A percentile compares a stretch with the other conserved stretches of the same genome.
Evolutionary conservation across 2,797 vertebrate species (phyloP).

Genomic region (Darevskia mixta): DNA sequence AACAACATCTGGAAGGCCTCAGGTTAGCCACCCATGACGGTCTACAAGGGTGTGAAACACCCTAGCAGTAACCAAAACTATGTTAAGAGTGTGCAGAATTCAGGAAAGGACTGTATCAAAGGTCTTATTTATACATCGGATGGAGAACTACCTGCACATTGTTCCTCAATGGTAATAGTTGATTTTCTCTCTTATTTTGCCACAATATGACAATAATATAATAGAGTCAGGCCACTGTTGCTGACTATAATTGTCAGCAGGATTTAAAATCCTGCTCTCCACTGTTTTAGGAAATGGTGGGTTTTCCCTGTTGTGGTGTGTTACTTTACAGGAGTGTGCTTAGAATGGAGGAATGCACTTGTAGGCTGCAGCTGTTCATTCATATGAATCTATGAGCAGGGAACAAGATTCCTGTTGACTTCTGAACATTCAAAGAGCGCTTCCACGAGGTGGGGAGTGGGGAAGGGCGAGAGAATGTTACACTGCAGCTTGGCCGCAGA

Average conservation of each 20-base stretch:
- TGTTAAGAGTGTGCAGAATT: not conserved
- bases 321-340: not conserved
- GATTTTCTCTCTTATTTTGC: conserved; percentile 10
- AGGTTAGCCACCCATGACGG: not conserved
- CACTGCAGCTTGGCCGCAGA: not conserved
- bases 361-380: not conserved
- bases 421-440: not conserved
- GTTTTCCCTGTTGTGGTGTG: not conserved
- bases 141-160: not conserved
- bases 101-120: not conserved
- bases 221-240: not conserved
- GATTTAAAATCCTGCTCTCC: not conserved
- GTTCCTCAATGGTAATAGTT: not conserved
- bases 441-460: not conserved
- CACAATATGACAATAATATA: not conserved
- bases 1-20: no score
- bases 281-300: not conserved
- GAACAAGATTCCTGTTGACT: not conserved
- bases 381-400: not conserved
- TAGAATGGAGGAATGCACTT: not conserved
- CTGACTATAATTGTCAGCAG: not conserved
- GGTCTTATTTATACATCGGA: not conserved
- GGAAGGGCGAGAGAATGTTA: not conserved
- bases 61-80: not conserved
- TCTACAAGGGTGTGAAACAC: not conserved